Evolutionary conservation across 2,797 vertebrate species (phyloP), one percentile per base, ranked within the genome.

Genomic region (Betta splendens): DNA sequence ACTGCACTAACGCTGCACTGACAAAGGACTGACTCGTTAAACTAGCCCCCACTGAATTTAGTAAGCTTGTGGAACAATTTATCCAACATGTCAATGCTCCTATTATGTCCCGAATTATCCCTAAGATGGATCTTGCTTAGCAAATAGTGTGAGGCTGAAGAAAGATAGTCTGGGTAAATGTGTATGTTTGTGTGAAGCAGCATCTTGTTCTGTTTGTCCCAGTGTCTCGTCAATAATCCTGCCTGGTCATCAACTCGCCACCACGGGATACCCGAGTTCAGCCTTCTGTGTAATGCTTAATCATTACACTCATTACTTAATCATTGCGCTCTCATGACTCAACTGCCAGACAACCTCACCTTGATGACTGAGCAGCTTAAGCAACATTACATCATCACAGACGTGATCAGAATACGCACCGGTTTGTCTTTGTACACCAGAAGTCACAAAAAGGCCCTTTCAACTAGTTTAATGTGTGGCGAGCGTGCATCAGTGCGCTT

Each of bases 181-280:
- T 51, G 40, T 45, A 33, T 59, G 9, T 58, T 6, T 51, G 26
- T 60, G 26, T 44, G 59, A 61, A 76, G 72, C 12, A 21, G 48
- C 33, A 72, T 61, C 49, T 42, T 7, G 16, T 31, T 5, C 1
- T 13, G 9, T 64, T 63, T 83, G 20, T n/a, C 31, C 62, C 83
- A 68, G 36, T 29, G 13, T 38, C 16, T 20, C 25, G 56, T 80
- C 64, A 5, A 82, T 83, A 64, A 80, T 58, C 42, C 49, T 48
- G 62, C 31, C 10, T 37, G 44, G 29, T 65, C 42, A 49, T 43
- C 29, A 59, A 47, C 29, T 61, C 62, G 7, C 38, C 64, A 72
- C 47, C 3, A 0, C 54, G 57, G 65, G 35, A 29, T 40, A 31
- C 68, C 44, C 52, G 53, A 77, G 40, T 56, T 53, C 10, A 5